Evolutionary conservation across 1,140 invertebrate species (phyloP), one percentile per base, ranked within the genome.

Genomic region (Tribolium castaneum): DNA sequence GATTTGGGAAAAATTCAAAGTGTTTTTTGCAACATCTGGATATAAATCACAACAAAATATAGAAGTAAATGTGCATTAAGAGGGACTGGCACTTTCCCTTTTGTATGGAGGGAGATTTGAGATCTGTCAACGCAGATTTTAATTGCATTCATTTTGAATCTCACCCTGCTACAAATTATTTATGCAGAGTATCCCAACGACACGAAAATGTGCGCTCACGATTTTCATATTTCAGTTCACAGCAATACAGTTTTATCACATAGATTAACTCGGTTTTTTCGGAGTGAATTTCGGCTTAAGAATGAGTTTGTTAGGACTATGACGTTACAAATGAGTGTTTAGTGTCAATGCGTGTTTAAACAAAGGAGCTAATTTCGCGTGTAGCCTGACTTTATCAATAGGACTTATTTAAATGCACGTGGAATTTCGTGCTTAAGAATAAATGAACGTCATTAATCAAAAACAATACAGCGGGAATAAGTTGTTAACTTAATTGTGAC

Each of bases 381-480:
- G 59, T 66, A 66, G 59, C 30, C 30, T 30, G 59, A 66, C 59
- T 66, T 66, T 66, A 66, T 66, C 59, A 66, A 66, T 66, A 39
- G 59, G 59, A 66, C 59, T 66, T 66, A 66, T 66, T 66, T 66
- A 66, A 66, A 66, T 66, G 59, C 59, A 66, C 25, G 59, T 66
- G 30, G 59, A 66, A 66, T 35, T 66, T 66, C 59, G 59, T 66
- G 59, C 59, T 66, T 66, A 66, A 35, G 30, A 66, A 66, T 66
- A 66, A 66, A 66, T 66, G 59, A 66, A 66, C 25, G 25, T 12
- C 59, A 35, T 66, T 66, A 66, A 66, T 66, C 59, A 66, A 66
- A 66, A 34, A 66, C 59, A 66, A 66, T 66, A 66, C 59, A 66
- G n/a, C 34, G 1, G 25, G 59, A 35, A 66, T 66, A 66, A 66